Base-by-base conservation (phyloP, 2,113 vertebrate species). In the Rhinolophus ferrumequinum region DNA sequence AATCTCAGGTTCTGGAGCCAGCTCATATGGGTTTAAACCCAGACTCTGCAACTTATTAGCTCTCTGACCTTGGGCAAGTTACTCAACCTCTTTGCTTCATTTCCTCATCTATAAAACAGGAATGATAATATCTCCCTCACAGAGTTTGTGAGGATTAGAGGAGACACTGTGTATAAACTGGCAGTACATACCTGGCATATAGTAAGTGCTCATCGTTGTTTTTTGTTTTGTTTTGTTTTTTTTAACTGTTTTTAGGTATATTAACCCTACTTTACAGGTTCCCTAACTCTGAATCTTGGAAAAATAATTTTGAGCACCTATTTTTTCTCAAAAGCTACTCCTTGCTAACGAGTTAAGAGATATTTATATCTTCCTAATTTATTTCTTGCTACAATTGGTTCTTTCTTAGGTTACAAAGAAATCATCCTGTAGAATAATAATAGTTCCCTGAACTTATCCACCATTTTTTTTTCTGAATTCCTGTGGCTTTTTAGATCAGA, bases 281-380 rank as follows among this genome's bases (percentile, higher is more conserved):
- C 28, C 76, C n/a, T 52, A 12, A 21, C 6, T 50, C 0, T 73
- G 41, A 33, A 33, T 50, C 50, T 90, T 58, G 41, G 35, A 92
- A 12, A 97, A 94, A 16, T 64, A 26, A 69, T 83, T 58, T 33
- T 4, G 18, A 81, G 64, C 44, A 66, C 30, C 2, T 67, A 35
- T 33, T 79, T 95, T 54, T 88, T 54, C 66, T 82, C 44, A 82
- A 90, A 95, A 87, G 69, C 50, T 76, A 62, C 69, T 87, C 92
- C 73, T 85, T 88, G 21, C 38, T 81, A 77, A 76, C 77, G 83
- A 58, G 35, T 35, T 81, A 81, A 66, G 35, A 9, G 54, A 35
- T 50, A 88, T 81, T 91, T 86, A 60, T 81, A 62, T 50, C 44
- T 64, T 73, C 38, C 67, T 84, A 22, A 1, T 93, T 88, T 93